phyloP scores from a whole-genome alignment of 1,140 invertebrate species.

The Dinothrombium tinctorium region DNA sequence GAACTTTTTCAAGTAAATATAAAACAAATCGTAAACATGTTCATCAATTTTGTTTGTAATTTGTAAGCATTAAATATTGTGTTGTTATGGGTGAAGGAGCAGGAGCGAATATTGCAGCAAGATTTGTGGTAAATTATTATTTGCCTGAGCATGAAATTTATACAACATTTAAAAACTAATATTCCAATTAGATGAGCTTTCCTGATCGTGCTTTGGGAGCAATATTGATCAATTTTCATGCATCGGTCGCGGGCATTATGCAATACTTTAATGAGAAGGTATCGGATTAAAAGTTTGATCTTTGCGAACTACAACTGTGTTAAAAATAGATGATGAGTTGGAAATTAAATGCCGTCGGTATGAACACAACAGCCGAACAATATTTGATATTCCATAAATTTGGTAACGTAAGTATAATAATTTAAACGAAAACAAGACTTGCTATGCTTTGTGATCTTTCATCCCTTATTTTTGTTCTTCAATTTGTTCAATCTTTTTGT shows the following conservation, averaged over 20 bases:
- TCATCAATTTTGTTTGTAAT: not conserved
- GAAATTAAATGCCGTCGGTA: too few relatives aligned
- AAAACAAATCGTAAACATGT: not conserved
- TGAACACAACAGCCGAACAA: too few relatives aligned
- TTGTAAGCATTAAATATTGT: constrained; percentile 16
- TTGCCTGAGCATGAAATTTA: too few relatives aligned
- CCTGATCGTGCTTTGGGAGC: constrained; percentile 25
- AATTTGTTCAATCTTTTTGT: too few relatives aligned
- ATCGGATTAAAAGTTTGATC: constrained; percentile 28
- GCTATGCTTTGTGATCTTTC: too few relatives aligned
- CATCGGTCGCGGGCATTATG: constrained; percentile 27
- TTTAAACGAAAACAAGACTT: too few relatives aligned
- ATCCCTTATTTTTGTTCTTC: too few relatives aligned
- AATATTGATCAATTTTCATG: constrained; percentile 27
- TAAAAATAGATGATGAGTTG: too few relatives aligned
- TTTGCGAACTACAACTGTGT: too few relatives aligned
- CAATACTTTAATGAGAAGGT: constrained; percentile 30
- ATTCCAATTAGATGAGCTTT: constrained; percentile 19
- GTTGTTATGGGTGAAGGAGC: constrained; percentile 18
- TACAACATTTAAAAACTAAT: not conserved
- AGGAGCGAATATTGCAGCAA: constrained; percentile 17
- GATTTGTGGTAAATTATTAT: constrained; percentile 16
- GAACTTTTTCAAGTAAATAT: constrained; percentile 40
- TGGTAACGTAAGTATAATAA: too few relatives aligned
- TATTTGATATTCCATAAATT: too few relatives aligned